phyloP scores from a whole-genome alignment of 2,888 invertebrate species.

The Torymus aiolomorphi region DNA sequence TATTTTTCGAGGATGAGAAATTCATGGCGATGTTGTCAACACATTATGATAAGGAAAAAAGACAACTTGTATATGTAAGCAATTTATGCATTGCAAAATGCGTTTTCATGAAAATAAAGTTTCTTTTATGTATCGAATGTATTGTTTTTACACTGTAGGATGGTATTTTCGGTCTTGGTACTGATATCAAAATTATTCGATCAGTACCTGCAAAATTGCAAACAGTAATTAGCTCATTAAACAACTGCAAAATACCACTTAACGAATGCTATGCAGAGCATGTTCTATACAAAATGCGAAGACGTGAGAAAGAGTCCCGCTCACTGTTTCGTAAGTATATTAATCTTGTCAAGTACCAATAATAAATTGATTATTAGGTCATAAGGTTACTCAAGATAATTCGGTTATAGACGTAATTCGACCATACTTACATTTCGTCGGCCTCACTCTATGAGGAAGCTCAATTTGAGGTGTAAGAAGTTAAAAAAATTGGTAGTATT shows the following conservation, averaged over 20 bases:
- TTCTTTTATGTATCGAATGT: too few species aligned
- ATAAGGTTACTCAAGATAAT: too few species aligned
- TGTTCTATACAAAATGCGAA: background rate
- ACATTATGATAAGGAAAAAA: slow-evolving; percentile 17
- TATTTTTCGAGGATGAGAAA: slow-evolving; percentile 16
- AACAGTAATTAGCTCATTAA: background rate
- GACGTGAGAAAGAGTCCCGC: background rate
- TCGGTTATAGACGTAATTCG: too few species aligned
- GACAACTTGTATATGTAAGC: slow-evolving; percentile 22
- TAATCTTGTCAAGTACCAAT: too few species aligned
- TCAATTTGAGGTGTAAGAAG: too few species aligned
- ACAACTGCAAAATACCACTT: background rate
- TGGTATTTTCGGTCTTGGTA: slow-evolving; percentile 42
- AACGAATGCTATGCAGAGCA: background rate
- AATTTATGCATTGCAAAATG: background rate
- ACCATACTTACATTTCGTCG: too few species aligned
- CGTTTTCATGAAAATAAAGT: too few species aligned
- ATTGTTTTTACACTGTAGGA: slow-evolving; percentile 7
- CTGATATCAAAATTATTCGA: slow-evolving; percentile 20
- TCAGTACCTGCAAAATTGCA: slow-evolving; percentile 27
- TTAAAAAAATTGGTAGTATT: too few species aligned
- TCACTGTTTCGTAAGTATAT: background rate
- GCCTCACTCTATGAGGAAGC: too few species aligned
- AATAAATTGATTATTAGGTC: too few species aligned
- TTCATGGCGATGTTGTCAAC: slow-evolving; percentile 1